Percentiles rank a stretch among this genome's conserved stretches.
These are phyloP conservation scores for Garrulus glandarius DNA, from an alignment of 2,797 vertebrate genomes.

Conservation along the genomic window DNA sequence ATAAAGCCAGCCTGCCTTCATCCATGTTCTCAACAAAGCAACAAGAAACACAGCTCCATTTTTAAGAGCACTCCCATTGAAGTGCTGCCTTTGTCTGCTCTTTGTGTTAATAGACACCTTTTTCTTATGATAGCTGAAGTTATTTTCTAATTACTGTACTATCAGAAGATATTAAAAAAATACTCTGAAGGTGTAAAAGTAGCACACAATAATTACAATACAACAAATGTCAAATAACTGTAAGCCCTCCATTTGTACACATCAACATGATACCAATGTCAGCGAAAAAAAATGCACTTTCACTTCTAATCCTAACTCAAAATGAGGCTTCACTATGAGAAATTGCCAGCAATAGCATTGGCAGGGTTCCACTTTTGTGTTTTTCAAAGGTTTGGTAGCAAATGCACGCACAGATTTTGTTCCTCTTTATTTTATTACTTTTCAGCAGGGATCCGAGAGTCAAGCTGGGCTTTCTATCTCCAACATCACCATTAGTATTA, in stretches of 20 bases:
- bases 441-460: slow-evolving; percentile 26
- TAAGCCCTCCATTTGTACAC: background rate
- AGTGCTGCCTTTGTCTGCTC: background rate
- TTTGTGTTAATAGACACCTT: background rate
- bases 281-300: background rate
- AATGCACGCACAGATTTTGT: background rate
- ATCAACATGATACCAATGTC: background rate
- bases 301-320: background rate
- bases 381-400: slow-evolving; percentile 34
- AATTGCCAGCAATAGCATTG: slow-evolving; percentile 7
- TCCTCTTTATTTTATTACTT: slow-evolving; percentile 36
- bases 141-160: background rate
- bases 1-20: background rate
- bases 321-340: background rate
- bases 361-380: slow-evolving; percentile 50
- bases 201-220: background rate
- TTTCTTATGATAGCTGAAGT: background rate
- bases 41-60: background rate
- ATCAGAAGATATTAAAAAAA: background rate
- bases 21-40: background rate
- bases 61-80: background rate
- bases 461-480: slow-evolving; percentile 27
- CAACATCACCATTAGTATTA: background rate
- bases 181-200: background rate
- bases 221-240: background rate